Evolutionary conservation across 2,888 invertebrate species (phyloP), one percentile per base, ranked within the genome.

Genomic region (Ormyrus rosae): DNA sequence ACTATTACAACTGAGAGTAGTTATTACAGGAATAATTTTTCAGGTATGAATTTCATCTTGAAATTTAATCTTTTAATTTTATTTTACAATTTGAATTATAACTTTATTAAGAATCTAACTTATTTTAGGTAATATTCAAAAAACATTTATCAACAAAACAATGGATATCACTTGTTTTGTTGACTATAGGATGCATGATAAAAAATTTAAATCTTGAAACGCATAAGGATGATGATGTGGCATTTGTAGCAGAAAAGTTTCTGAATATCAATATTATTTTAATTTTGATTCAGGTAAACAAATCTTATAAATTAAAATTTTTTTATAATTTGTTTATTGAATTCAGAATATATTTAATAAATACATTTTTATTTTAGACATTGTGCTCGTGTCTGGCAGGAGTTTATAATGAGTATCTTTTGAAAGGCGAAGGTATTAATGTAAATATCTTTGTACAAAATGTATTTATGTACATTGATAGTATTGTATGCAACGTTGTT

Each of bases 381-480:
- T 93, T 97, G 83, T 98, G 96, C 88, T 98, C 98, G 0, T 98
- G 98, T 86, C 91, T 98, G 81, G 98, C 98, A 0, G 98, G 98
- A 6, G 98, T 98, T 4, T 99, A 98, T 91, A 98, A 98, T 89
- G 98, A 99, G 89, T 97, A 96, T 91, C 92, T 99, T 73, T 92
- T 99, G 5, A 98, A 98, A 92, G 95, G 95, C 50, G 94, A 95
- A 85, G 97, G 97, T 19, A 94, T 94, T 3, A 94, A 95, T 84
- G 95, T 97, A 0, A 96, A 97, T 88, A 96, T 98, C 86, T 97
- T 96, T 91, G 92, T 98, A 83, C 98, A 98, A 91, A 99, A 98
- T 90, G 94, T 97, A 7, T 98, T 97, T 87, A 98, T 98, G 97
- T 98, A 98, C 90, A 89, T 97, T 50, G 97, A 98, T 91, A 98